phyloP scores from a whole-genome alignment of 2,888 invertebrate genomes.

The Plagiodera versicolora region DNA sequence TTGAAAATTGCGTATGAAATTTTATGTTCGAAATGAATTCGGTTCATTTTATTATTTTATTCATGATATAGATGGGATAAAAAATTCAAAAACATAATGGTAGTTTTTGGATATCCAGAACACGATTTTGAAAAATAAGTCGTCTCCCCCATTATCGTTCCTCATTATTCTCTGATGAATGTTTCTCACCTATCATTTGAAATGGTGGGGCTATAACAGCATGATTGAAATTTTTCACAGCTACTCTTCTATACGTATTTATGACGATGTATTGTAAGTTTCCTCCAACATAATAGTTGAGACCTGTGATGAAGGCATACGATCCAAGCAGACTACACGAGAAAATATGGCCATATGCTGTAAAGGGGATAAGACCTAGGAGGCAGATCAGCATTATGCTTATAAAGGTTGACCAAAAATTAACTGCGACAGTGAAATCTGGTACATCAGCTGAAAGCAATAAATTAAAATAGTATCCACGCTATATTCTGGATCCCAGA shows the following conservation, averaged over 20 bases:
- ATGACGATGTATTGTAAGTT: slow-evolving; percentile 70
- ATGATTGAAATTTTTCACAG: slow-evolving; percentile 60
- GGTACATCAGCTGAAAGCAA: slow-evolving; percentile 55
- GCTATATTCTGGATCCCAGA: too few species aligned
- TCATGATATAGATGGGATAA: too few species aligned
- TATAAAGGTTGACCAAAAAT: slow-evolving; percentile 67
- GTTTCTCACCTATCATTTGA: slow-evolving; percentile 63
- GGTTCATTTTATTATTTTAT: too few species aligned
- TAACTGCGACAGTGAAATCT: slow-evolving; percentile 58
- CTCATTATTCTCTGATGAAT: too few species aligned
- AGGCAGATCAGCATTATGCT: slow-evolving; percentile 38
- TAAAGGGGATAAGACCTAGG: slow-evolving; percentile 53
- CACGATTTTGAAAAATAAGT: too few species aligned
- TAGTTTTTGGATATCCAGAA: too few species aligned
- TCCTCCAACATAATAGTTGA: slow-evolving; percentile 67
- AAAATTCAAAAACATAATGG: too few species aligned
- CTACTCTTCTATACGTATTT: slow-evolving; percentile 66
- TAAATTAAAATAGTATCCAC: not conserved
- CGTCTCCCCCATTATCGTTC: too few species aligned
- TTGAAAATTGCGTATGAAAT: too few species aligned
- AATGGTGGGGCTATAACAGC: slow-evolving; percentile 65
- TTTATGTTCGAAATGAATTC: too few species aligned
- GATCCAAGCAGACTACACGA: slow-evolving; percentile 67
- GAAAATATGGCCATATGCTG: slow-evolving; percentile 62
- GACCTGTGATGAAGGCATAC: slow-evolving; percentile 63